Base-by-base conservation (phyloP, 2,888 invertebrate species). In the Thyatira batis region DNA sequence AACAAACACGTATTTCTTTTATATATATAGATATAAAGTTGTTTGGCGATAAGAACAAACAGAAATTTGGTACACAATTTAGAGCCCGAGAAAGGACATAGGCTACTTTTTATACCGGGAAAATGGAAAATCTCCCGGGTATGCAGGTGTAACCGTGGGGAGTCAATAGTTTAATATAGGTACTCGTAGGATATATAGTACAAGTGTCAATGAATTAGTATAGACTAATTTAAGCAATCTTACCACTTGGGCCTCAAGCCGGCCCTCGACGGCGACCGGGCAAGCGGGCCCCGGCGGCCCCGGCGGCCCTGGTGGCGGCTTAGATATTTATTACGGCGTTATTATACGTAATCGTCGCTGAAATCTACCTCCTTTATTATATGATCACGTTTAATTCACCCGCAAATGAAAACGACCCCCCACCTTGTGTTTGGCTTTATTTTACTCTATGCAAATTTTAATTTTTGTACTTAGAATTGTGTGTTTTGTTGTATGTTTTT, bases 281-380 rank as follows among this genome's bases (percentile, higher is more conserved):
- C 55, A 63, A 57, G 66, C 70, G 68, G 59, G 69, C 66, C 33
- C 39, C 13, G 17, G 13, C 39, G 17, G 11, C 28, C 43, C 17
- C 6, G 3, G 52, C 59, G 52, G 55, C 45, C 51, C 53, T 50
- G 58, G 60, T 57, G 60, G 55, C 60, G 60, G 58, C 58, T 55
- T 55, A 62, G 78, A 86, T 89, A 90, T 91, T 90, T 90, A 91
- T 87, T 78, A 78, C 85, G 65, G 74, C 77, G 82, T 86, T 87
- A 89, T 89, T 87, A 88, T 80, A 71, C 77, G 84, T 87, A 89
- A 89, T 87, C 89, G 84, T 76, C 67, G 84, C 70, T 78, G 73
- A 80, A 87, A 86, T 85, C 85, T 82, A 76, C 81, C 79, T 71
- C 76, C 78, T 78, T 85, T 83, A 85, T 85, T 84, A 82, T 83